These are phyloP conservation scores for Iselma pallidipennis DNA, from an alignment of 2,888 invertebrate species.

Conservation along the genomic window DNA sequence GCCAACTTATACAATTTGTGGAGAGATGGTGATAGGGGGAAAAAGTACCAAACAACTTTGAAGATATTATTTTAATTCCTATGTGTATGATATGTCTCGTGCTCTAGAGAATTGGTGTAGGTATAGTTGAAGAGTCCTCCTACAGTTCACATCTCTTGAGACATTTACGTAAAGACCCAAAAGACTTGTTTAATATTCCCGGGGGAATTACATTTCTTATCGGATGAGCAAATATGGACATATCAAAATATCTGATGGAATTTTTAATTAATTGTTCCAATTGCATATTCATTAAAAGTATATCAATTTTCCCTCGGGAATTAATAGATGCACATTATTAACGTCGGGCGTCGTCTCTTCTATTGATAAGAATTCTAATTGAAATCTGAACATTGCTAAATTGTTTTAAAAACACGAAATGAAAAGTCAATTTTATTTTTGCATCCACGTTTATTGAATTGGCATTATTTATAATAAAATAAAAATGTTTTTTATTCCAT, in stretches of 20 bases:
- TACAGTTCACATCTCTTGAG: slow-evolving; percentile 43
- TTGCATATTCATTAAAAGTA: slow-evolving; percentile 52
- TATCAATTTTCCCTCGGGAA: slow-evolving; percentile 48
- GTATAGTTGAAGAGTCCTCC: slow-evolving; percentile 41
- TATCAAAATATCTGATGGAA: slow-evolving; percentile 36
- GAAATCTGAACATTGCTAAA: too few species aligned
- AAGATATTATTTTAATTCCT: slow-evolving; percentile 49
- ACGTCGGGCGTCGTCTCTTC: neutral
- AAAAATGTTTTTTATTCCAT: too few species aligned
- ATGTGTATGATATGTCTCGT: slow-evolving; percentile 42
- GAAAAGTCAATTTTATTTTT: too few species aligned
- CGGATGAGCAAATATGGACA: slow-evolving; percentile 39
- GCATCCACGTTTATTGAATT: too few species aligned
- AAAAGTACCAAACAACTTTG: slow-evolving; percentile 26
- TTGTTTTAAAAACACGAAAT: too few species aligned
- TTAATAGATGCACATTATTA: slow-evolving; percentile 21
- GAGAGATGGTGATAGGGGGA: neutral
- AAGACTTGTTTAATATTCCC: slow-evolving; percentile 54
- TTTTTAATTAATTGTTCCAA: slow-evolving; percentile 48
- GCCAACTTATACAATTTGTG: neutral
- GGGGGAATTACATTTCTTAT: slow-evolving; percentile 53
- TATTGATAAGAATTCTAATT: neutral
- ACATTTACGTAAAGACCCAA: slow-evolving; percentile 47
- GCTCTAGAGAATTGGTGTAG: slow-evolving; percentile 38
- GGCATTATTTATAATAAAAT: too few species aligned